Base-by-base conservation (phyloP, 1,140 invertebrate genomes). In the Leptoteleia sp. region DNA sequence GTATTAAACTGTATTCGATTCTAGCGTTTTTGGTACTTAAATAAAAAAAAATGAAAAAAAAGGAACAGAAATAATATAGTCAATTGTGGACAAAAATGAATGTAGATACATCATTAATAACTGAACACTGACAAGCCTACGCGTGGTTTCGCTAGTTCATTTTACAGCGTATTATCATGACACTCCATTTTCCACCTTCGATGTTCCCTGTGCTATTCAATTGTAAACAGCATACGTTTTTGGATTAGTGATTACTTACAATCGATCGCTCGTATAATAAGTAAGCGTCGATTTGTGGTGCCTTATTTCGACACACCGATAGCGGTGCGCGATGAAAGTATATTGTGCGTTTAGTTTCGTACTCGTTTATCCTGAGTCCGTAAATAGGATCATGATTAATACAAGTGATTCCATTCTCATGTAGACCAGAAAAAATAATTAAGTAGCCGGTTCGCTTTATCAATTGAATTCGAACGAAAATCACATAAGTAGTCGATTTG, bases 221-320 rank as follows among this genome's bases (percentile, higher is more conserved):
- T 50, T 68, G 25, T 65, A 3, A 65, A 70, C 48, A 37, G 15
- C 33, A 62, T 79, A 57, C 40, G 54, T 62, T 76, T 47, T 68
- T 57, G 55, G 38, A 75, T 82, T 68, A 72, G 65, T 67, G 40
- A 76, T 82, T 78, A 45, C 79, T 82, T 81, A 54, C 70, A 77
- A 80, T 79, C 52, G 65, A 81, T 62, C 55, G 71, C 64, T 70
- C 71, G 33, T 72, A 50, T 50, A 62, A 72, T 73, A 71, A 68
- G 81, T 54, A 71, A 83, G 81, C 80, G 82, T 87, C 82, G 82
- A 81, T 79, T 82, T 83, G 80, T 83, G 85, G 87, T 88, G 87
- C 87, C 85, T 88, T 88, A 88, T 87, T 86, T 88, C 81, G 67
- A 82, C 78, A 80, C 80, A 83, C 80, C 79, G 57, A 19, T 25